Evolutionary conservation across 1,140 invertebrate genomes (phyloP).

Genomic region (Ylistrum balloti): DNA sequence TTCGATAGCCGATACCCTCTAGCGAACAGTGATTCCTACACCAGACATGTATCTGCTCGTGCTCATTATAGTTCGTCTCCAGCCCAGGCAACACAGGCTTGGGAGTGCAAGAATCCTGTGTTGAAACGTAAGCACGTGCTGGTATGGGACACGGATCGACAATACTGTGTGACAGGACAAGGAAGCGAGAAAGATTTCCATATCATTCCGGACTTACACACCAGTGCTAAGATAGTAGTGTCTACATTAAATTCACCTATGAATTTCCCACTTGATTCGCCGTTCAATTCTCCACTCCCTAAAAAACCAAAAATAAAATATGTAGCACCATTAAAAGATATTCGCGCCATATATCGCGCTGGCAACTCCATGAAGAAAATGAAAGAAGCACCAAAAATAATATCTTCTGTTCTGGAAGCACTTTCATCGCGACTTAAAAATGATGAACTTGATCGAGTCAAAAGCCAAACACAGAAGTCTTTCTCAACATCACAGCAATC

Average conservation of each 20-base stretch:
- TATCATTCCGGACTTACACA: not conserved
- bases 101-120: not conserved
- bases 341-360: not conserved
- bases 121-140: not conserved
- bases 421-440: conserved; percentile 7
- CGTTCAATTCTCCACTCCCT: not conserved
- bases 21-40: not conserved
- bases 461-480: not conserved
- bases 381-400: not conserved
- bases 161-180: not conserved
- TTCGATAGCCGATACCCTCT: not conserved
- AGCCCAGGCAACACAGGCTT: not conserved
- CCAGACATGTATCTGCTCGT: not conserved
- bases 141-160: not conserved
- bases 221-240: not conserved
- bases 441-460: not conserved
- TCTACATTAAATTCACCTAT: not conserved
- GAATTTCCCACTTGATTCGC: not conserved
- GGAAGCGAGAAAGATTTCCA: not conserved
- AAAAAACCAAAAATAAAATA: not conserved
- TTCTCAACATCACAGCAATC: not conserved
- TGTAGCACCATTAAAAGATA: not conserved
- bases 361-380: not conserved
- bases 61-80: not conserved
- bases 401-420: not conserved